A percentile compares a stretch with the other conserved stretches of the same genome.
phyloP scores from a whole-genome alignment of 2,888 invertebrate species.

The Caenorhabditis sinica region DNA sequence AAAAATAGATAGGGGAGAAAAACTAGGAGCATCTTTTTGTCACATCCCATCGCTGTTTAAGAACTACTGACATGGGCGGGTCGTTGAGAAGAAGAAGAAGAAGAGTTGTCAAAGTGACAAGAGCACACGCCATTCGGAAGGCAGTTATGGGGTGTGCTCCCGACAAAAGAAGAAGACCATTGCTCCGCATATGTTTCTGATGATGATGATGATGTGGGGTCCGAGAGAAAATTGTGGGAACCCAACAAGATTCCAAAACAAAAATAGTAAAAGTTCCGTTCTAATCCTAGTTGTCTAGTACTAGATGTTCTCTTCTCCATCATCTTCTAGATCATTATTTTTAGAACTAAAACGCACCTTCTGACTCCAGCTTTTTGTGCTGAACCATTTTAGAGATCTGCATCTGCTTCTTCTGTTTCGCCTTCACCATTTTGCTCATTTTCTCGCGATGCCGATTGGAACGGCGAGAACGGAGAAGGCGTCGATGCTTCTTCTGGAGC shows the following conservation, averaged over 20 bases:
- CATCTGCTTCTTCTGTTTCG: conserved; percentile 68
- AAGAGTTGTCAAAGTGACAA: conserved; percentile 60
- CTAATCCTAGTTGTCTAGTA: neutral
- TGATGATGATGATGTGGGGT: conserved; percentile 55
- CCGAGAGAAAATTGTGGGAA: conserved; percentile 26
- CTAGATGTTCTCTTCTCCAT: neutral
- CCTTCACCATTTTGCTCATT: conserved; percentile 53
- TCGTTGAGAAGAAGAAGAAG: neutral
- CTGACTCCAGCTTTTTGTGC: conserved; percentile 54
- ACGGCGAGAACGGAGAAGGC: conserved; percentile 39
- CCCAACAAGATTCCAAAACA: neutral
- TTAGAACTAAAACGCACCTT: conserved; percentile 44
- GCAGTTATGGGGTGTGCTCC: conserved; percentile 52
- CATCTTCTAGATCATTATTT: neutral
- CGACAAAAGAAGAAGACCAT: conserved; percentile 57
- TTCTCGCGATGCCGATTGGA: conserved; percentile 59
- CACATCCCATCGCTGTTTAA: conserved; percentile 29
- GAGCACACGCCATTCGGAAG: conserved; percentile 48
- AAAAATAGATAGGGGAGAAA: conserved; percentile 15
- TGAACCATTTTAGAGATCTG: conserved; percentile 60
- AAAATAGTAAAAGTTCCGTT: neutral
- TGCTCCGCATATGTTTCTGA: conserved; percentile 56
- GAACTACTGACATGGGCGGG: conserved; percentile 44
- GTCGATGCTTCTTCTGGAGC: neutral
- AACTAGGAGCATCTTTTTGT: conserved; percentile 25